These are phyloP conservation scores for Sorex fumeus DNA, from an alignment of 2,113 vertebrate species.

Conservation along the genomic window DNA sequence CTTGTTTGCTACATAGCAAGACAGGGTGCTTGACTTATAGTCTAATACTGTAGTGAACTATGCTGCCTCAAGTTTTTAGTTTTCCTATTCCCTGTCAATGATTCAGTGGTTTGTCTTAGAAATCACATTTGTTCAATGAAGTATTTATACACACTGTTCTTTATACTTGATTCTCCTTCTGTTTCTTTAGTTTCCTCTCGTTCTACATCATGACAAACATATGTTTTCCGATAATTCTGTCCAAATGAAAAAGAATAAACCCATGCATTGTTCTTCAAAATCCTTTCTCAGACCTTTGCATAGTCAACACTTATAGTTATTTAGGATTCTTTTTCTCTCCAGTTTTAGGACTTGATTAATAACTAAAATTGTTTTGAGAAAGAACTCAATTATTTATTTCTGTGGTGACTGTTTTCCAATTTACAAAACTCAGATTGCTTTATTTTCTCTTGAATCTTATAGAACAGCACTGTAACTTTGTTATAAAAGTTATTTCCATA, in stretches of 20 bases:
- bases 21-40: no score
- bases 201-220: background rate
- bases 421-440: background rate
- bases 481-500: background rate
- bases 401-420: background rate
- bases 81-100: background rate
- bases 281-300: background rate
- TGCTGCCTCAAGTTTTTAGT: background rate
- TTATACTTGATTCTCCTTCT: background rate
- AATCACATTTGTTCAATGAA: background rate
- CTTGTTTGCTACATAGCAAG: background rate
- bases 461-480: background rate
- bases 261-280: background rate
- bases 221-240: background rate
- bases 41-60: background rate
- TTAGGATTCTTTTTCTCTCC: background rate
- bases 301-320: background rate
- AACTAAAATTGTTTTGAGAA: background rate
- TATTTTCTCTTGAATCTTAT: slow-evolving; percentile 2
- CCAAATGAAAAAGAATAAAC: background rate
- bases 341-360: background rate
- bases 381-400: background rate
- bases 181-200: background rate
- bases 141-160: background rate
- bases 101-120: background rate